Evolutionary conservation across 1,140 invertebrate genomes (phyloP).

Genomic region (Drosophila varians): DNA sequence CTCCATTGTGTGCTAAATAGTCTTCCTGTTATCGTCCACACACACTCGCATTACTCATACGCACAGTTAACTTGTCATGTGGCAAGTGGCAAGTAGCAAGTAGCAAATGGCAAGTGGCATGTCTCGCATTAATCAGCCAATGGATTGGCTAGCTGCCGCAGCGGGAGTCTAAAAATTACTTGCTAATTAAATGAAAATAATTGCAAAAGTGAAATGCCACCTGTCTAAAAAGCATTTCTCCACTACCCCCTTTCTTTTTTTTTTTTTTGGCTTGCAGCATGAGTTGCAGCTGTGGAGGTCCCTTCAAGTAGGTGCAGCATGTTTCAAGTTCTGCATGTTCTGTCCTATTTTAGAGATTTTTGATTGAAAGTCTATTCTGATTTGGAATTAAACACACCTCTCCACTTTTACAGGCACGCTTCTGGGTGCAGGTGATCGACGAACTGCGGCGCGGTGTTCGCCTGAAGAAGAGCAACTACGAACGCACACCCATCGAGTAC

Average conservation of each 20-base stretch:
- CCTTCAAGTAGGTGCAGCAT: slow-evolving; percentile 87
- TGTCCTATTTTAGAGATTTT: not conserved
- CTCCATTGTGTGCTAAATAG: slow-evolving; percentile 75
- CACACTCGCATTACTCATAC: slow-evolving; percentile 72
- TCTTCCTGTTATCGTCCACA: slow-evolving; percentile 54
- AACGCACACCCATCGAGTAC: slow-evolving; percentile 91
- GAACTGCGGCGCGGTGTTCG: slow-evolving; percentile 93
- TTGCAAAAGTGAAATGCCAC: slow-evolving; percentile 65
- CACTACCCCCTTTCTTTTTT: slow-evolving; percentile 3
- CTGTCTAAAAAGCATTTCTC: slow-evolving; percentile 12
- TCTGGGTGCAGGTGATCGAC: slow-evolving; percentile 98
- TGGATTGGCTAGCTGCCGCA: slow-evolving; percentile 14
- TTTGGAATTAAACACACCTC: slow-evolving; percentile 1
- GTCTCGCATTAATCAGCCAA: slow-evolving; percentile 13
- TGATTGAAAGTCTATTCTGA: not conserved
- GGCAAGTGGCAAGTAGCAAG: slow-evolving; percentile 18
- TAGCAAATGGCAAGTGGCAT: slow-evolving; percentile 28
- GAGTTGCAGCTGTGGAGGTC: slow-evolving; percentile 90
- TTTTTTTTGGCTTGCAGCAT: slow-evolving; percentile 78
- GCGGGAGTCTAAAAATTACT: slow-evolving; percentile 41
- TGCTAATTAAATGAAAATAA: slow-evolving; percentile 70
- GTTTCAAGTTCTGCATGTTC: slow-evolving; percentile 11
- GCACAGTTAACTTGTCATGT: slow-evolving; percentile 66
- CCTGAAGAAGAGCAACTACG: slow-evolving; percentile 94
- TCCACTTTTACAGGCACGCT: slow-evolving; percentile 88